phyloP scores from a whole-genome alignment of 2,113 vertebrate species.

The Garra rufa region DNA sequence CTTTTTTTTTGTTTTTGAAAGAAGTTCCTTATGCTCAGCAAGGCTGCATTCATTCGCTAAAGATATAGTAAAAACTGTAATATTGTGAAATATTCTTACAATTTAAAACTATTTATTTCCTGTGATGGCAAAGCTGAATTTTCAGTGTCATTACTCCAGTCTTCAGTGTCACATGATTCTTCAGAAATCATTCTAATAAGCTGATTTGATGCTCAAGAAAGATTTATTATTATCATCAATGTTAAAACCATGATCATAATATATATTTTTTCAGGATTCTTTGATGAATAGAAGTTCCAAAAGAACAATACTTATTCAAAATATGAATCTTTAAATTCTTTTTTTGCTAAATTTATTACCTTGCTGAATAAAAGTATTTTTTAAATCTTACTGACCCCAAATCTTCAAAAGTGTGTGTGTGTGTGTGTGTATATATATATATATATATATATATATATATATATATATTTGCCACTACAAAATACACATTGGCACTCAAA shows the following conservation, averaged over 20 bases:
- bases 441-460: too few relatives aligned
- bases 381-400: neutral
- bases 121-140: neutral
- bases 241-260: neutral
- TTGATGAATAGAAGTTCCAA: too few relatives aligned
- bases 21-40: neutral
- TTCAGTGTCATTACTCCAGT: neutral
- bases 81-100: neutral
- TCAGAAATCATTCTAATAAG: neutral
- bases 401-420: too few relatives aligned
- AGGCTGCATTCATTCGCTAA: neutral
- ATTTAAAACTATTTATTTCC: neutral
- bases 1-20: neutral
- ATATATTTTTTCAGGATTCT: too few relatives aligned
- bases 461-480: too few relatives aligned
- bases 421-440: neutral
- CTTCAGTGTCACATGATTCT: neutral
- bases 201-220: neutral
- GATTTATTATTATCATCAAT: neutral
- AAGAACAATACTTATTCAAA: neutral
- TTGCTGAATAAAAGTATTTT: neutral
- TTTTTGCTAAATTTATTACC: neutral
- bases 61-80: neutral
- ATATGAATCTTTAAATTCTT: neutral
- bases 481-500: too few relatives aligned